phyloP scores from a whole-genome alignment of 1,140 invertebrate species.

The Dysdera silvatica region DNA sequence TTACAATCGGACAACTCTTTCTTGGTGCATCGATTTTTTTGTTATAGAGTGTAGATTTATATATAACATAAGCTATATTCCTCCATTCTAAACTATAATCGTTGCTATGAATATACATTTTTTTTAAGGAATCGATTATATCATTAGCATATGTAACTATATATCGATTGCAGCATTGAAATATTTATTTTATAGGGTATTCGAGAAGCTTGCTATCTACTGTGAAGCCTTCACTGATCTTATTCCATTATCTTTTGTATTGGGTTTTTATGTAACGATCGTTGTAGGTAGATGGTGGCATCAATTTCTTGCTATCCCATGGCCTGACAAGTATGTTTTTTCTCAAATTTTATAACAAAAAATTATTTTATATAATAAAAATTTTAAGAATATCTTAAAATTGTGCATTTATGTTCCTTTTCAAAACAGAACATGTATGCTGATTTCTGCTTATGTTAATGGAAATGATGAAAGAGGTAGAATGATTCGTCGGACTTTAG shows the following conservation, averaged over 20 bases:
- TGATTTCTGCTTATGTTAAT: constrained; percentile 49
- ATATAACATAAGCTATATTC: no score
- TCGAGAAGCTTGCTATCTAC: constrained; percentile 65
- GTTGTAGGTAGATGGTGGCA: constrained; percentile 90
- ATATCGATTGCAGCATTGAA: no score
- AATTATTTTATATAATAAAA: no score
- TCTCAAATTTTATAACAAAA: no score
- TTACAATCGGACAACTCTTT: no score
- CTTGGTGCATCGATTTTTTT: no score
- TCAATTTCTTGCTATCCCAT: constrained; percentile 68
- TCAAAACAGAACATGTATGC: no score
- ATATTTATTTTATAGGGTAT: constrained; percentile 49
- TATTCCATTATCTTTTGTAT: constrained; percentile 76
- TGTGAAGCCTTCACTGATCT: constrained; percentile 67
- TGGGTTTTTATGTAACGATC: constrained; percentile 85
- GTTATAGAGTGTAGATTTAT: no score
- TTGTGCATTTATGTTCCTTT: neutral
- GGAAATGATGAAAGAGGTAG: constrained; percentile 35
- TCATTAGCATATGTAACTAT: no score
- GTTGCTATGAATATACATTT: no score
- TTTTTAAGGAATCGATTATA: no score
- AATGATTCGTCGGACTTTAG: constrained; percentile 35
- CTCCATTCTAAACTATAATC: no score
- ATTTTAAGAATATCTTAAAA: neutral
- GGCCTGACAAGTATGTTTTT: constrained; percentile 61